These are phyloP conservation scores for Emys orbicularis DNA, from an alignment of 2,797 vertebrate genomes.

Conservation along the genomic window DNA sequence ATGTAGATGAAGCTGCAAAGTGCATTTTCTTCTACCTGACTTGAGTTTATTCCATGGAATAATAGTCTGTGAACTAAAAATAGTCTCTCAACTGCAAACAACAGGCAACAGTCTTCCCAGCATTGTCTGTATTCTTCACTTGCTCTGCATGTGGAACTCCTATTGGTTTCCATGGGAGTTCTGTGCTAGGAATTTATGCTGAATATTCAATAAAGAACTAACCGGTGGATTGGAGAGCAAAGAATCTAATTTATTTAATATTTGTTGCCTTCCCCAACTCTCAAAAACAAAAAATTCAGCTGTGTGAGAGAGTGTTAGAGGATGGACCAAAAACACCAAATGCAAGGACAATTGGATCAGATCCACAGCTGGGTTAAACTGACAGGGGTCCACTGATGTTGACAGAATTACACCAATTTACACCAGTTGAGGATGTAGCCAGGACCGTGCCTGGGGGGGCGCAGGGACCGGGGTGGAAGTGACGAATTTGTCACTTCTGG, in stretches of 20 bases:
- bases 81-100: constrained; percentile 16
- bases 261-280: not conserved
- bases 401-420: not conserved
- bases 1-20: constrained; percentile 49
- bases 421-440: not conserved
- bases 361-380: not conserved
- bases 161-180: not conserved
- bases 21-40: constrained; percentile 64
- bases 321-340: not conserved
- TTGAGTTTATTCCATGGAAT: constrained; percentile 53
- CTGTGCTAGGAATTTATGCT: constrained; percentile 13
- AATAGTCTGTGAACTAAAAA: constrained; percentile 67
- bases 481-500: too few relatives aligned
- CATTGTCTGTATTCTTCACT: constrained; percentile 30
- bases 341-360: not conserved
- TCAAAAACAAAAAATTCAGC: not conserved
- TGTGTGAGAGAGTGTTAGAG: not conserved
- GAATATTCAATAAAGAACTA: constrained; percentile 23
- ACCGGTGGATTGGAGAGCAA: not conserved
- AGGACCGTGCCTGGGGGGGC: too few relatives aligned
- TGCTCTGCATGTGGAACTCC: not conserved
- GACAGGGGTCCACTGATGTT: not conserved
- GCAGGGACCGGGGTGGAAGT: too few relatives aligned
- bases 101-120: not conserved
- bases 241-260: constrained; percentile 14